Conservation (phyloP, 2,797 vertebrate species). For the Gallinago stenura region DNA sequence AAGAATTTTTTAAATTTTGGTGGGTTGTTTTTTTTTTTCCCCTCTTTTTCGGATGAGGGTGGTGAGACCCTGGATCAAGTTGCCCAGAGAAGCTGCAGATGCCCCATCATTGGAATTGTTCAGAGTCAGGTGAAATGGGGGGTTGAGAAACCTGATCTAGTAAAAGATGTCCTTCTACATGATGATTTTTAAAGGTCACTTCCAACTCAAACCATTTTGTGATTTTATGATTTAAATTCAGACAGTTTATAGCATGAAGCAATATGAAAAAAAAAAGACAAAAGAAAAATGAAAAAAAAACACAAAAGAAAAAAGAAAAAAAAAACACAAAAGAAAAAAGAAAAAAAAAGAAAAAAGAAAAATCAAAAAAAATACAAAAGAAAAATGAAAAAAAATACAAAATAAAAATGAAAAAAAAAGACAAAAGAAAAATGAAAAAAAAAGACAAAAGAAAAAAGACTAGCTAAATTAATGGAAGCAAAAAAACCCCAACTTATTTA, state of each 20-base stretch:
- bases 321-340: no score
- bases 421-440: no score
- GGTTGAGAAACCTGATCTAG: not conserved
- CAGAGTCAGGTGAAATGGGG: not conserved
- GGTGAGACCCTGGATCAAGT: not conserved
- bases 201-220: not conserved
- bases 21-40: not conserved
- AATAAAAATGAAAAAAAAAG: no score
- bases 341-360: no score
- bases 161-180: not conserved
- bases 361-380: no score
- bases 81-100: not conserved
- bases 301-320: no score
- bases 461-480: not conserved
- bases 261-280: not conserved
- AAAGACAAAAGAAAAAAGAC: not conserved
- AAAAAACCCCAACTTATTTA: not conserved
- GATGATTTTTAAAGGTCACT: not conserved
- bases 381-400: no score
- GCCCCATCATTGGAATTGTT: not conserved
- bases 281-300: no score
- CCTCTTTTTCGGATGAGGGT: accelerated
- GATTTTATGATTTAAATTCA: not conserved
- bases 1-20: not conserved
- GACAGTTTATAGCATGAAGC: not conserved